Base-by-base conservation (phyloP, 2,113 vertebrate species). In the Apodemus speciosus region DNA sequence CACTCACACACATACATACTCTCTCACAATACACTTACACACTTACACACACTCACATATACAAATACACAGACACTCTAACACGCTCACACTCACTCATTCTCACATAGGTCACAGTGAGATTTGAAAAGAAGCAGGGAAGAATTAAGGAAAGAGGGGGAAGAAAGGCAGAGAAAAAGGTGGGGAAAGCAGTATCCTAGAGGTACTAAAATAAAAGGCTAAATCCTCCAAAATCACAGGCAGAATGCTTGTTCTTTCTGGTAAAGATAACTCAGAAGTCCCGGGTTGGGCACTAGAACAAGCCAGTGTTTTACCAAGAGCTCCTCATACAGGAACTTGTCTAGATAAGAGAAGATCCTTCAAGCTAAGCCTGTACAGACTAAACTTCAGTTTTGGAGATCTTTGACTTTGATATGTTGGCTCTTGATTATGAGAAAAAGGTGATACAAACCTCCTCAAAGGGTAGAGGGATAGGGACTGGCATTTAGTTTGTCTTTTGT, bases 351-450 rank as follows among this genome's bases (percentile, higher is more conserved):
- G 60, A 90, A 25, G 8, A 64, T 76, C 6, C 58, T 93, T 88
- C n/a, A 90, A 79, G 38, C 0, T 85, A 40, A 80, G 89, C 18
- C 60, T 18, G 53, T 60, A 30, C 0, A 95, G 10, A 80, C 85
- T 35, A 60, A 90, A 51, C 40, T 14, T 76, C 27, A 85, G 16
- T 76, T 93, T 58, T 86, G 27, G 43, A 92, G 81, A 56, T 58
- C 58, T 95, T 76, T 60, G n/a, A 86, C 40, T 85, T 84, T 95
- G 85, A 85, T 51, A 92, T 85, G 69, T 10, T 95, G 46, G 21
- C 32, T 94, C 32, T n/a, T 85, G 46, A 9, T 56, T 58, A 69
- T 62, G 64, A 92, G 69, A 60, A 69, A 85, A 90, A 81, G 0
- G 62, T 76, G 87, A 32, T 8, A 25, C 60, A 73, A 91, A 77